Evolutionary conservation across 2,797 vertebrate species (phyloP), one percentile per base, ranked within the genome.

Genomic region (Glossophaga mutica): DNA sequence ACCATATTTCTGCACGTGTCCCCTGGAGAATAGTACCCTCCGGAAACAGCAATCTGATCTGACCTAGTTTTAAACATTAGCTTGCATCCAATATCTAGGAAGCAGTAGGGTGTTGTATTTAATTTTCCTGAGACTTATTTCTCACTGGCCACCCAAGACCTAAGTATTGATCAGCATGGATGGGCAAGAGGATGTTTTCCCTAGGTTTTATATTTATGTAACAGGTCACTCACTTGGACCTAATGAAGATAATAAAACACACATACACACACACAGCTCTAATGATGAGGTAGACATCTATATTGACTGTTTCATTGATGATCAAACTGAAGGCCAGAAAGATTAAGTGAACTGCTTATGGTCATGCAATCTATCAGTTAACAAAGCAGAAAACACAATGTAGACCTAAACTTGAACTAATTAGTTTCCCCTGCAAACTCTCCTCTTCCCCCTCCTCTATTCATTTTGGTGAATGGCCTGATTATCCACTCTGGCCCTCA

Each of bases 281-380:
- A 67, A 81, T 68, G 71, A 73, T 87, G n/a, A 88, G 24, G 57
- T 76, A 85, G 71, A 42, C 91, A 84, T 42, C 73, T 90, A 96
- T 85, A 92, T 71, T 92, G 83, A 93, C 84, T 87, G 6, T 85
- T 90, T 84, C 39, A 62, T 11, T 94, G 82, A 94, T 83, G 55
- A 88, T 94, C 78, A 90, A 96, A 81, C 70, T 88, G 24, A 91
- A 95, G 76, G 87, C 93, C 94, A 92, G 92, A 91, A 87, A 96
- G 62, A 95, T 91, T 52, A 87, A 91, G 68, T 93, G 85, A 37
- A 62, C 92, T 88, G 9, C 50, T 92, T 87, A 89, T 59, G 46
- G 42, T 93, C 87, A 83, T 15, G 71, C 39, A 62, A 5, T 90
- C 4, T 84, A 84, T 85, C 59, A 42, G 34, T 82, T 86, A 87